Percentiles rank a stretch among this genome's conserved stretches.
These are phyloP conservation scores for Agrypnia vestita DNA, from an alignment of 1,140 invertebrate species.

Conservation along the genomic window DNA sequence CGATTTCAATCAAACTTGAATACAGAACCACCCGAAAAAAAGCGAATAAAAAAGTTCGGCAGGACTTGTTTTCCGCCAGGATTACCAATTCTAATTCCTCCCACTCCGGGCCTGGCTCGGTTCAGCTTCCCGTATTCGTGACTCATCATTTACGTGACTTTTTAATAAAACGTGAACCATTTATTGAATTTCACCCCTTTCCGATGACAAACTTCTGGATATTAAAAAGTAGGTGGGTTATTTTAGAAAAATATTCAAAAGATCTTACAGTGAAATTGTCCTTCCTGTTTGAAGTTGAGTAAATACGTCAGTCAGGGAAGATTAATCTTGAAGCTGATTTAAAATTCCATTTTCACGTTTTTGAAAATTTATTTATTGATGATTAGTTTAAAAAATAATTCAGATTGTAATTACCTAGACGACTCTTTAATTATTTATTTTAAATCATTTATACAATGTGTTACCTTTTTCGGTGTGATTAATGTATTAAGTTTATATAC, in stretches of 20 bases:
- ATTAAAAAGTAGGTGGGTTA: conserved; percentile 29
- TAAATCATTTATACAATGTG: too few species aligned
- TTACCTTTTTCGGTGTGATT: too few species aligned
- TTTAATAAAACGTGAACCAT: conserved; percentile 55
- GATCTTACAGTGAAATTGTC: background rate
- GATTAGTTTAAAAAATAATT: too few species aligned
- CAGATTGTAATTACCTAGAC: too few species aligned
- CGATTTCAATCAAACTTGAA: conserved; percentile 45
- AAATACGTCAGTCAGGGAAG: background rate
- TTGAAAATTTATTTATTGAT: too few species aligned
- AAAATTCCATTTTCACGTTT: too few species aligned
- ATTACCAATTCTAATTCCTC: conserved; percentile 52
- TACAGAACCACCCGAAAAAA: conserved; percentile 8
- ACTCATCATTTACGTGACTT: conserved; percentile 55
- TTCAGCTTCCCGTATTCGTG: conserved; percentile 34
- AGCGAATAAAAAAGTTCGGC: conserved; percentile 14
- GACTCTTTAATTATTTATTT: too few species aligned
- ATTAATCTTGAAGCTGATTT: background rate
- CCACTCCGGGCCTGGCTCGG: conserved; percentile 21
- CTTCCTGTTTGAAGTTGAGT: background rate
- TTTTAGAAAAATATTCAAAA: conserved; percentile 32
- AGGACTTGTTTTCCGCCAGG: conserved; percentile 39
- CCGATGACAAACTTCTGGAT: conserved; percentile 35
- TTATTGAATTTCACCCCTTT: conserved; percentile 47
- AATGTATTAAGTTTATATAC: too few species aligned